Conservation (phyloP, 2,888 invertebrate species). For the Eulithis testata region DNA sequence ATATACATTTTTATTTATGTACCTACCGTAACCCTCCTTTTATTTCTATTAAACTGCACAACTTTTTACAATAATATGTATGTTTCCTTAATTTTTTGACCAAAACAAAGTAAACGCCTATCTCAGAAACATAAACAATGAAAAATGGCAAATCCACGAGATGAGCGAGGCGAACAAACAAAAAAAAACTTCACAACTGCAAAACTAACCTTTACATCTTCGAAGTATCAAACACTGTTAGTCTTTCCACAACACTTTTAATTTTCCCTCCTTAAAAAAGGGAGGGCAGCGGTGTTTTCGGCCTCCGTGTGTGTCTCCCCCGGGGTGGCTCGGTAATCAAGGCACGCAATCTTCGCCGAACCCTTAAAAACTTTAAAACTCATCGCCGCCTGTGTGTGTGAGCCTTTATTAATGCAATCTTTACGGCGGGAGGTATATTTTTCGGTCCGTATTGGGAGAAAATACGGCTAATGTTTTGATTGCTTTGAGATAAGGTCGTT, state of each 20-base stretch:
- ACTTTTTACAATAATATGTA: no score
- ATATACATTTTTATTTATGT: no score
- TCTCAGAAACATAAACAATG: no score
- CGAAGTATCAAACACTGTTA: constrained; percentile 67
- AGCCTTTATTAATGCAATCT: constrained; percentile 64
- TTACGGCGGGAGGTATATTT: constrained; percentile 40
- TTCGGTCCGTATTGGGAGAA: constrained; percentile 28
- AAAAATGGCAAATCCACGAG: no score
- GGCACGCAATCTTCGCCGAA: constrained; percentile 87
- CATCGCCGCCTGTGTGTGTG: constrained; percentile 71
- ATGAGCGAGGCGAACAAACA: no score
- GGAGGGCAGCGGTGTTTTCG: constrained; percentile 77
- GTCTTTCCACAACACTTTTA: constrained; percentile 72
- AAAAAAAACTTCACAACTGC: no score
- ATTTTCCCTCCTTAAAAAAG: constrained; percentile 85
- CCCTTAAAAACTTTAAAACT: constrained; percentile 87
- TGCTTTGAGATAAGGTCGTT: constrained; percentile 29
- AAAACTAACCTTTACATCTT: constrained; percentile 50
- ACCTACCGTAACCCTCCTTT: no score
- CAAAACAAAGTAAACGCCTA: no score
- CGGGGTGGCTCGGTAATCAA: constrained; percentile 82
- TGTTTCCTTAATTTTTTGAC: no score
- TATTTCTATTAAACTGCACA: no score
- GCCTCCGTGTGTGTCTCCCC: constrained; percentile 68
- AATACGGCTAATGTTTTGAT: constrained; percentile 35